Conservation (phyloP, 2,113 vertebrate genomes). For the Aptenodytes forsteri region DNA sequence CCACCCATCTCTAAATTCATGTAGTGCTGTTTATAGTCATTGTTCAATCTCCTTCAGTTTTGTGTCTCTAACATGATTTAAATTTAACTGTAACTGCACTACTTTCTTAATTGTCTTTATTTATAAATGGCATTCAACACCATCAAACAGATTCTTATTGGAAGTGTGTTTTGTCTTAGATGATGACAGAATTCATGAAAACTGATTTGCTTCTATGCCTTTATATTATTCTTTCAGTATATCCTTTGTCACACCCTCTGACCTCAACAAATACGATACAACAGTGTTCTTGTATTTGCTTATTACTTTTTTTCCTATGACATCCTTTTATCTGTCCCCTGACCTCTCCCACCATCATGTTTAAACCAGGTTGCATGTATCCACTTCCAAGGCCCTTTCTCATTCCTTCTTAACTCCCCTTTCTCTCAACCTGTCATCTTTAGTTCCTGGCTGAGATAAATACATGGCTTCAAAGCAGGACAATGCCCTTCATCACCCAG, state of each 20-base stretch:
- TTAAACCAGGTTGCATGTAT: neutral
- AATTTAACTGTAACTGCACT: neutral
- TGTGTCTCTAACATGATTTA: neutral
- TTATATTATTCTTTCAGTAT: neutral
- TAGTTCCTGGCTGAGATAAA: neutral
- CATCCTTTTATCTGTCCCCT: neutral
- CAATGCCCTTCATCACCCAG: neutral
- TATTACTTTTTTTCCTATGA: neutral
- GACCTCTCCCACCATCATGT: neutral
- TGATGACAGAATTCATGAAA: neutral
- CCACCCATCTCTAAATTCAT: neutral
- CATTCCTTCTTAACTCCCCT: neutral
- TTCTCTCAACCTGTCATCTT: neutral
- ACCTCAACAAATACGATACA: neutral
- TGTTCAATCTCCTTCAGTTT: neutral
- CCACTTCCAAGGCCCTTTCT: neutral
- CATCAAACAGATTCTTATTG: neutral
- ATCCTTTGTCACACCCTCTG: neutral
- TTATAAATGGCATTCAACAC: neutral
- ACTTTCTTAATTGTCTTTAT: neutral
- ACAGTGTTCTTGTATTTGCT: neutral
- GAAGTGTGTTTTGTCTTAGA: neutral
- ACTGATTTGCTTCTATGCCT: neutral
- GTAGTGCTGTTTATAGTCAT: neutral
- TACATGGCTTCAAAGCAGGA: neutral